phyloP scores from a whole-genome alignment of 2,113 vertebrate genomes.

The Silurus glanis region DNA sequence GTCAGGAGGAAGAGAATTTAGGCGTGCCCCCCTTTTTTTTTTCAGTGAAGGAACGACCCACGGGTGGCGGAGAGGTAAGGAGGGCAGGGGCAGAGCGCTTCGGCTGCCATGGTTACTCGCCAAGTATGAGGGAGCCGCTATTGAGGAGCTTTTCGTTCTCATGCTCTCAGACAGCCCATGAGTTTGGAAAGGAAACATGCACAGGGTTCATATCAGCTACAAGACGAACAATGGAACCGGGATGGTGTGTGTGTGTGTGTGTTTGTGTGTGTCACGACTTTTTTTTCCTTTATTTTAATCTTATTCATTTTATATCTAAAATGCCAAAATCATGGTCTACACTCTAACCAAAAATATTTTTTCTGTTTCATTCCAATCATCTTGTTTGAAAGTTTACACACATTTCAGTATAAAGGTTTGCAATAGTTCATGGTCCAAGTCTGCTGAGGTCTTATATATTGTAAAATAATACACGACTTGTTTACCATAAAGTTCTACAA shows the following conservation, averaged over 20 bases:
- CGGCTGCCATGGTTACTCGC: slow-evolving; percentile 99
- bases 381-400: too few species aligned
- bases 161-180: slow-evolving; percentile 87
- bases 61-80: slow-evolving; percentile 96
- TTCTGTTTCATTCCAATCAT: too few species aligned
- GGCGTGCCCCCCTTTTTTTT: slow-evolving; percentile 84
- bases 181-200: slow-evolving; percentile 70
- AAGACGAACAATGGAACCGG: neutral
- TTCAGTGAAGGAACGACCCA: slow-evolving; percentile 86
- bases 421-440: too few species aligned
- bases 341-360: neutral
- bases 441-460: neutral
- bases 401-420: too few species aligned
- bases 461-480: neutral
- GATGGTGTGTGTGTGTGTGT: neutral
- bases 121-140: slow-evolving; percentile 93
- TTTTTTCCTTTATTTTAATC: too few species aligned
- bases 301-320: neutral
- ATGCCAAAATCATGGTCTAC: neutral
- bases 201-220: slow-evolving; percentile 42
- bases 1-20: slow-evolving; percentile 88
- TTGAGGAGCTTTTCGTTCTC: slow-evolving; percentile 90
- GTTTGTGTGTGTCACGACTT: too few species aligned
- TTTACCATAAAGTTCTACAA: neutral
- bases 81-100: slow-evolving; percentile 89